Percentiles rank a stretch among this genome's conserved stretches.
Evolutionary conservation across 2,113 vertebrate genomes (phyloP).

Genomic region (Pleuronectes platessa): DNA sequence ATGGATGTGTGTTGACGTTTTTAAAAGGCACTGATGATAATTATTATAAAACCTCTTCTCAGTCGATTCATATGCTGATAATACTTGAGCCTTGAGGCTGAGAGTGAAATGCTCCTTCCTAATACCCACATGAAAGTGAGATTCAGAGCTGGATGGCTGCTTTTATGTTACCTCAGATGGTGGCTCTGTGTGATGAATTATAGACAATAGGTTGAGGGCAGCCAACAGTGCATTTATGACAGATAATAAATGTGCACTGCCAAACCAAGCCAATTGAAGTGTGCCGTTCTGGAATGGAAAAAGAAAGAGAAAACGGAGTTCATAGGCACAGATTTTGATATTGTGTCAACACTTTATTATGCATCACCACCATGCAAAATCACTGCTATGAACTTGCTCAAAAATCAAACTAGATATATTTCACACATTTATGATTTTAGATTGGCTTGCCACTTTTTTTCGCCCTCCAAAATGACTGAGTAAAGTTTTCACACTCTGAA

Average conservation of each 20-base stretch:
- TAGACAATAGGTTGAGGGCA: slow-evolving; percentile 72
- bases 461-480: slow-evolving; percentile 43
- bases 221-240: slow-evolving; percentile 73
- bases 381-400: slow-evolving; percentile 77
- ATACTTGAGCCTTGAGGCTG: slow-evolving; percentile 6
- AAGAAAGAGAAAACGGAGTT: slow-evolving; percentile 63
- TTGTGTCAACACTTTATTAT: slow-evolving; percentile 81
- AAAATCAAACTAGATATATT: slow-evolving; percentile 76
- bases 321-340: slow-evolving; percentile 66
- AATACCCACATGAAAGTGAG: slow-evolving; percentile 55
- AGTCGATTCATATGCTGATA: slow-evolving; percentile 21
- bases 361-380: slow-evolving; percentile 78
- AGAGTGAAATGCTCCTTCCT: slow-evolving; percentile 23
- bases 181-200: slow-evolving; percentile 71
- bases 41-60: slow-evolving; percentile 6
- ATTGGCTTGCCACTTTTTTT: slow-evolving; percentile 68
- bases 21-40: background rate
- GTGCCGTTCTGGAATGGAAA: slow-evolving; percentile 66
- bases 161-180: slow-evolving; percentile 65
- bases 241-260: slow-evolving; percentile 76
- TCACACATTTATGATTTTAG: slow-evolving; percentile 76
- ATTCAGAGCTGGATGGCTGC: slow-evolving; percentile 53
- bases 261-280: slow-evolving; percentile 69
- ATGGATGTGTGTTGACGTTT: background rate
- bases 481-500: slow-evolving; percentile 54